phyloP scores from a whole-genome alignment of 2,797 vertebrate genomes.

The Presbytis comata region DNA sequence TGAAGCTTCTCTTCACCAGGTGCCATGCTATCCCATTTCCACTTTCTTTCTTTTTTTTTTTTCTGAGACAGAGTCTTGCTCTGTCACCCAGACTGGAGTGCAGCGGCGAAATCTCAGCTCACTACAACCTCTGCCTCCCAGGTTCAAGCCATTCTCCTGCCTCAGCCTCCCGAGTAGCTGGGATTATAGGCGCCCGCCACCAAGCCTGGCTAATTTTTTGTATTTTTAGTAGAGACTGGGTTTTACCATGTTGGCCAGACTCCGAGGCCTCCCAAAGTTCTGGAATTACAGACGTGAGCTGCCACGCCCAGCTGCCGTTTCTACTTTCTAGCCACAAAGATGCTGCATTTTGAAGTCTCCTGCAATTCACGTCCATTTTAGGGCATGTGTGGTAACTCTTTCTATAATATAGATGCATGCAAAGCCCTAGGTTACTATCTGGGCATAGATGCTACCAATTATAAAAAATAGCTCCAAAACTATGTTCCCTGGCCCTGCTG shows the following conservation, averaged over 20 bases:
- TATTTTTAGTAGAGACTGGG: background rate
- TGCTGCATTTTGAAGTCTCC: background rate
- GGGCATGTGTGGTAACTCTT: background rate
- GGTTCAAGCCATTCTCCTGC: too few species aligned
- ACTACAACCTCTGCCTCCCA: too few species aligned
- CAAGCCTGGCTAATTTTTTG: background rate
- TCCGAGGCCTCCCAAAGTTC: background rate
- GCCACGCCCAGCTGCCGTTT: rapidly evolving
- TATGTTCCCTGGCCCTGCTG: background rate
- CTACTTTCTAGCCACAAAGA: background rate
- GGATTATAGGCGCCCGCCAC: too few species aligned
- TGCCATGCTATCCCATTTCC: background rate
- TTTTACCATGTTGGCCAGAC: background rate
- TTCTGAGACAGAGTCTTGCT: background rate
- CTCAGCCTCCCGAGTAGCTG: too few species aligned
- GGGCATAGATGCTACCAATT: background rate
- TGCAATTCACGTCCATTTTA: background rate
- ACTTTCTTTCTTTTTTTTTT: background rate
- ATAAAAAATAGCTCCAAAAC: background rate
- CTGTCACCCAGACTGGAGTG: background rate
- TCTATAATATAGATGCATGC: background rate
- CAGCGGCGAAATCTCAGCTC: background rate
- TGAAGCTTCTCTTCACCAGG: background rate
- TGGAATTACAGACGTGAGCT: background rate
- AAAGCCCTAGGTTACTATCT: background rate